These are phyloP conservation scores for Caiman crocodilus DNA, from an alignment of 2,797 vertebrate species.

Conservation along the genomic window DNA sequence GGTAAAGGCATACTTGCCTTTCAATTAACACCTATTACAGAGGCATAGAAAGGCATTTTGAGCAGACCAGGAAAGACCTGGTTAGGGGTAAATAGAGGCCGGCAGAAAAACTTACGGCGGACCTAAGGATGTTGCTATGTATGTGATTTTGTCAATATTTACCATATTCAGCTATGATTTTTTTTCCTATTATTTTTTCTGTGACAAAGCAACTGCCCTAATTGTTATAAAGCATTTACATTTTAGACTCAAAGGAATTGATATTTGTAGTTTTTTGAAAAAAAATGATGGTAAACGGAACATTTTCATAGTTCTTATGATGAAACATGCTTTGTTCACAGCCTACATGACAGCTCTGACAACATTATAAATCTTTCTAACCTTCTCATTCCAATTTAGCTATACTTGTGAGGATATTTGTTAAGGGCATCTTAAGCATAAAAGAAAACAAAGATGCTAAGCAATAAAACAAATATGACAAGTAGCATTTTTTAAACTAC, in stretches of 20 bases:
- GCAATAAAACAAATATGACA: slow-evolving; percentile 50
- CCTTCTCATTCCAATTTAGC: slow-evolving; percentile 47
- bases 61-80: background rate
- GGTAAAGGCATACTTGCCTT: background rate
- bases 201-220: background rate
- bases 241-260: background rate
- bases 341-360: slow-evolving; percentile 24
- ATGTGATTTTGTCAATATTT: background rate
- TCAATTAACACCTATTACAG: background rate
- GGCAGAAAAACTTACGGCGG: background rate
- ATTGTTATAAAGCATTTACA: background rate
- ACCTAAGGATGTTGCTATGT: background rate
- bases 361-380: slow-evolving; percentile 59
- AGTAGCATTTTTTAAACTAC: slow-evolving; percentile 37
- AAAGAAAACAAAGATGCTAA: slow-evolving; percentile 45
- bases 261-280: background rate
- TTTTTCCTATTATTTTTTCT: background rate
- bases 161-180: background rate
- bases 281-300: background rate
- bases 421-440: slow-evolving; percentile 43
- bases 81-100: background rate
- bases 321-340: slow-evolving; percentile 31
- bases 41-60: background rate
- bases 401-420: slow-evolving; percentile 24
- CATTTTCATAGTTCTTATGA: background rate